Conservation (phyloP, 2,888 invertebrate species). For the Ectobius pallidus region DNA sequence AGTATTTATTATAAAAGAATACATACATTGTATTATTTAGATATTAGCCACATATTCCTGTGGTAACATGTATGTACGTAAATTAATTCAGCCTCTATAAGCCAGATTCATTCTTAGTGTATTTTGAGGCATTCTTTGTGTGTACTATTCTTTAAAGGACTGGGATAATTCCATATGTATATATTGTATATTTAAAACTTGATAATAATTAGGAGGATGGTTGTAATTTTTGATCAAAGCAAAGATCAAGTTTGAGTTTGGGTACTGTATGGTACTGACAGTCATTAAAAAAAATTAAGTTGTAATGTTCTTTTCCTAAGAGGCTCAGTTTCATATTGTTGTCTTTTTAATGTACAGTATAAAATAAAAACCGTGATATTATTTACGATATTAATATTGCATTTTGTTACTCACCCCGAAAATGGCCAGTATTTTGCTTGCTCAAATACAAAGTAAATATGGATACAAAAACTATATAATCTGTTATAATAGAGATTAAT, state of each 20-base stretch:
- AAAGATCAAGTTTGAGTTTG: constrained; percentile 14
- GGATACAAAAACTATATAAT: too few relatives aligned
- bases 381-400: constrained; percentile 22
- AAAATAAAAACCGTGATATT: constrained; percentile 39
- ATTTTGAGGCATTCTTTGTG: constrained; percentile 26
- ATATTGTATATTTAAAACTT: constrained; percentile 31
- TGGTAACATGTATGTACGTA: constrained; percentile 17
- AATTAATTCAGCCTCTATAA: constrained; percentile 24
- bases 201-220: constrained; percentile 15
- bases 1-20: constrained; percentile 1
- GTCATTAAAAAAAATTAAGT: constrained; percentile 6
- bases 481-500: too few relatives aligned
- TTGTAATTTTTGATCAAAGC: constrained; percentile 19
- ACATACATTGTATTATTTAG: constrained; percentile 3
- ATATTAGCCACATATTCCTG: not conserved
- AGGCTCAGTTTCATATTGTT: constrained; percentile 40
- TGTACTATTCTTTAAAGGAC: constrained; percentile 24
- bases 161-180: constrained; percentile 17
- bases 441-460: too few relatives aligned
- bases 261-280: not conserved
- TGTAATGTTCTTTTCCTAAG: constrained; percentile 32
- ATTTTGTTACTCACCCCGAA: not conserved
- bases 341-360: constrained; percentile 41
- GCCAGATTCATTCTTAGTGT: constrained; percentile 21
- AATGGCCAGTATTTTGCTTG: too few relatives aligned